These are phyloP conservation scores for Stratiomys singularior DNA, from an alignment of 2,888 invertebrate genomes.

Conservation along the genomic window DNA sequence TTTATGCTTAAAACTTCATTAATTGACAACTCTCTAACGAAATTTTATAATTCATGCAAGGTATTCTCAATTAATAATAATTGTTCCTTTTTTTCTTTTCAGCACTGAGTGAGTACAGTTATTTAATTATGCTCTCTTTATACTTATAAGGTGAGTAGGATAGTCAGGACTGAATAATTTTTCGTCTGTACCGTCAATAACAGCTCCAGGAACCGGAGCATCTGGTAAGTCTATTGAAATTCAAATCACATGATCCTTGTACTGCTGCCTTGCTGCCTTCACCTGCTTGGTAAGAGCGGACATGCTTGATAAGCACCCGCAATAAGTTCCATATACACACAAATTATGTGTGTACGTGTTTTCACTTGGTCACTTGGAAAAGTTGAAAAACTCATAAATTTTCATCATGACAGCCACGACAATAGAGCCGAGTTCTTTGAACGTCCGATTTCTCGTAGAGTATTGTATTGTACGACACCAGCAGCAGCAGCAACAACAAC, in stretches of 20 bases:
- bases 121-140: neutral
- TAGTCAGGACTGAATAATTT: neutral
- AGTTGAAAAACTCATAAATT: constrained; percentile 29
- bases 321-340: neutral
- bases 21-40: too few relatives aligned
- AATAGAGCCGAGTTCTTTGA: neutral
- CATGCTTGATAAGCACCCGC: neutral
- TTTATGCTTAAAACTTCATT: too few relatives aligned
- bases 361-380: constrained; percentile 22
- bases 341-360: neutral
- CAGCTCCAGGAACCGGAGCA: too few relatives aligned
- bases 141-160: neutral
- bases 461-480: neutral
- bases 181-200: neutral
- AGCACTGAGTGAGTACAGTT: constrained; percentile 43
- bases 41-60: too few relatives aligned
- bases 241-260: constrained; percentile 14
- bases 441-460: constrained; percentile 19
- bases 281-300: neutral
- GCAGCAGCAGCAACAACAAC: neutral
- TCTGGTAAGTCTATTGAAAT: constrained; percentile 35
- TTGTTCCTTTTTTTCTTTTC: constrained; percentile 25
- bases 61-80: too few relatives aligned
- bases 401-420: constrained; percentile 18
- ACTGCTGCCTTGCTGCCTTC: neutral